Percentiles rank a stretch among this genome's conserved stretches.
Conservation (phyloP, 23 tunicate species). For the Halocynthia roretzi region DNA sequence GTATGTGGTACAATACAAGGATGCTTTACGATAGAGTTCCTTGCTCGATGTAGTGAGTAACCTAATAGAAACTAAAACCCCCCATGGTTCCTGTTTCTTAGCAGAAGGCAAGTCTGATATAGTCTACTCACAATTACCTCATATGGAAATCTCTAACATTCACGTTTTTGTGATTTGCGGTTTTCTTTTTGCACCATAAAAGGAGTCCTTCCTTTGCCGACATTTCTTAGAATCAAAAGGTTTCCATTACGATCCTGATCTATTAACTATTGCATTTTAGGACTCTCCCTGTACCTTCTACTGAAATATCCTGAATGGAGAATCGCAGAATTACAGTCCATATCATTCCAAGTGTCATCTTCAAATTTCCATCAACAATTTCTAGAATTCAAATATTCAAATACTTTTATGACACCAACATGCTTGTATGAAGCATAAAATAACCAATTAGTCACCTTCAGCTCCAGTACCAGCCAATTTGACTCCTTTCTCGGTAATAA, state of each 20-base stretch:
- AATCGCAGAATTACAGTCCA: constrained; percentile 99
- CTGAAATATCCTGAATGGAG: constrained; percentile 98
- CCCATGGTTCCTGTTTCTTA: too few species aligned
- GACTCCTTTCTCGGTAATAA: constrained; percentile 89
- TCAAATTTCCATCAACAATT: constrained; percentile 96
- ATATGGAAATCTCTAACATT: constrained; percentile 97
- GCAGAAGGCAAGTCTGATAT: too few species aligned
- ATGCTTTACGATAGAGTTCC: too few species aligned
- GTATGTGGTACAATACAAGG: too few species aligned
- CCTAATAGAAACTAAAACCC: too few species aligned
- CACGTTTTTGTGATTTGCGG: constrained; percentile 98
- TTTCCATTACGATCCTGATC: background rate
- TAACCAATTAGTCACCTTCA: constrained; percentile 55
- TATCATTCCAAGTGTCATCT: constrained; percentile 99
- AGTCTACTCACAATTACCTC: constrained; percentile 41
- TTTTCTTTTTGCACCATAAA: constrained; percentile 98
- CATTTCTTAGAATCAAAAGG: constrained; percentile 49
- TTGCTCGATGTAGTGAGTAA: too few species aligned
- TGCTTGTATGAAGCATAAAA: background rate
- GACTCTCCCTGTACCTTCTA: constrained; percentile 63
- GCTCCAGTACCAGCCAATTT: constrained; percentile 94
- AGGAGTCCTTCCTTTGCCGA: constrained; percentile 99
- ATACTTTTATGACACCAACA: background rate
- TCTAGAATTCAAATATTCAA: constrained; percentile 32
- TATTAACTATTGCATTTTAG: background rate